phyloP scores from a whole-genome alignment of 1,140 invertebrate genomes.

The Thaumetopoea pityocampa region DNA sequence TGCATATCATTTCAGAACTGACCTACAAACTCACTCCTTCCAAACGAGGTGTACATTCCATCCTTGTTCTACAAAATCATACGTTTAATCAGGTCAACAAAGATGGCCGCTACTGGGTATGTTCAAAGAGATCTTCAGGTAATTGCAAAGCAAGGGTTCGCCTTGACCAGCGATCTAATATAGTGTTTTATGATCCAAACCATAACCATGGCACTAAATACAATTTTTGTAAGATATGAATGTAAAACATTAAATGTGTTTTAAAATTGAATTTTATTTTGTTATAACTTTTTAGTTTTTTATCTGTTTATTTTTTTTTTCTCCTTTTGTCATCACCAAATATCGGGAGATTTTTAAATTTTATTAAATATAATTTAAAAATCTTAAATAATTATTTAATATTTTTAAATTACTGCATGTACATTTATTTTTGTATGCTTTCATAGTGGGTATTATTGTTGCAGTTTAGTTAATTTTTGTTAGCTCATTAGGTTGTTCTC shows the following conservation, averaged over 20 bases:
- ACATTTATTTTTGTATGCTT: too few relatives aligned
- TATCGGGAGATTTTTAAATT: too few relatives aligned
- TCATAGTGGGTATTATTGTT: too few relatives aligned
- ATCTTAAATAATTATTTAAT: too few relatives aligned
- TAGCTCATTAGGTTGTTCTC: too few relatives aligned
- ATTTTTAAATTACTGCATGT: too few relatives aligned
- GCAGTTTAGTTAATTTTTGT: too few relatives aligned
- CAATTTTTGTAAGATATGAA: slow-evolving; percentile 3
- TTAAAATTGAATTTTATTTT: background rate
- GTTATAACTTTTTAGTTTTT: too few relatives aligned
- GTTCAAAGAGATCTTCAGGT: slow-evolving; percentile 15
- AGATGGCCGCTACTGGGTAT: slow-evolving; percentile 25
- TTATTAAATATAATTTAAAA: too few relatives aligned
- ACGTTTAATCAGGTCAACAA: slow-evolving; percentile 19
- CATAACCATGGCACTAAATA: slow-evolving; percentile 23
- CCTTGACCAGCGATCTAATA: slow-evolving; percentile 14
- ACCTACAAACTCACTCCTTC: slow-evolving; percentile 19
- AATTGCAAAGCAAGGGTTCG: slow-evolving; percentile 22
- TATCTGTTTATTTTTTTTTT: too few relatives aligned
- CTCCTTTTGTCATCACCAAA: too few relatives aligned
- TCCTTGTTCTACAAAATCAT: slow-evolving; percentile 16
- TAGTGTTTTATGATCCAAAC: slow-evolving; percentile 9
- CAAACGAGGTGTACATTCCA: slow-evolving; percentile 8
- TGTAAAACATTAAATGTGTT: slow-evolving; percentile 1
- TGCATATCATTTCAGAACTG: slow-evolving; percentile 24